Evolutionary conservation across 2,113 vertebrate genomes (phyloP), one percentile per base, ranked within the genome.

Genomic region (Siniperca chuatsi): DNA sequence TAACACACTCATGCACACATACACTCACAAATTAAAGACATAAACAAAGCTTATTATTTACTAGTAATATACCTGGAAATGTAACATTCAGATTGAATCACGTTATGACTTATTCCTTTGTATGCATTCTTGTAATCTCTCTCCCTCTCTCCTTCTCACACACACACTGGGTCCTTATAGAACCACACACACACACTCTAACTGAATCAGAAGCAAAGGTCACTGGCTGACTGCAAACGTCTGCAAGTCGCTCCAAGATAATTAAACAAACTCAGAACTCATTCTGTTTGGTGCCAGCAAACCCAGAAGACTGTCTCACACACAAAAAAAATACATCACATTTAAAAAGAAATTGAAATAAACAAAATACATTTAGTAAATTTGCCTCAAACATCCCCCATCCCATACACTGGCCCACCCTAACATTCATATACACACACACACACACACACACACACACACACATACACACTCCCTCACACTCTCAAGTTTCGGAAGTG

Each of bases 151-250:
- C 6, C 40, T 37, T 48, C 25, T 54, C 5, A 64, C 37, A 25
- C 58, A 23, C 11, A 20, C 64, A 48, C 29, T 21, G 15, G 29
- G 29, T 29, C 29, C 29, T 29, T 29, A 44, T 44, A 46, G 13
- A 29, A 10, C 8, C 9, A 37, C 58, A 74, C 20, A 35, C 25
- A 21, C 42, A 37, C 25, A 42, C 21, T 44, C 75, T 12, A 1
- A 35, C 46, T 25, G 75, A 82, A 74, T 67, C 72, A 68, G 23
- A 66, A 54, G 77, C 50, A 88, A 85, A 91, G 87, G 87, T 89
- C 82, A 91, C 44, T 50, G 55, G 37, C 80, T 86, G 71, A 78
- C 62, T 76, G 70, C 72, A 67, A 82, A 79, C 2, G 9, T 75
- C 71, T 69, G 62, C 40, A 72, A 78, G 66, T 81, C 25, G 20